These are phyloP conservation scores for Cheilosia pagana DNA, from an alignment of 2,888 invertebrate genomes.

Conservation along the genomic window DNA sequence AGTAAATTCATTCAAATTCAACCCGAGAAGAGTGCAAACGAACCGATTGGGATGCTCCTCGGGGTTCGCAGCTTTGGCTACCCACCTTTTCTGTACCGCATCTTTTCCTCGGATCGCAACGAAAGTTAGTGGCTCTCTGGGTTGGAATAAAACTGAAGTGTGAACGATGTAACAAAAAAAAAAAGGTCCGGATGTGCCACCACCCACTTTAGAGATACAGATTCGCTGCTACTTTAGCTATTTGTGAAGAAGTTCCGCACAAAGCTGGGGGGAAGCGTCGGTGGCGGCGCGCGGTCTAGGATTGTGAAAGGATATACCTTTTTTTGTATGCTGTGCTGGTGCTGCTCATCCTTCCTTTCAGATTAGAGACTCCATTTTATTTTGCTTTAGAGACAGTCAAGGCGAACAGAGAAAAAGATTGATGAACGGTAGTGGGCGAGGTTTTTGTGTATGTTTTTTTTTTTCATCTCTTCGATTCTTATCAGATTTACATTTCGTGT, in stretches of 20 bases:
- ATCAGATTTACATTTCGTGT: slow-evolving; percentile 72
- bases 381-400: slow-evolving; percentile 47
- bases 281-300: background rate
- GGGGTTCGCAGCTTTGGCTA: slow-evolving; percentile 32
- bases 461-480: slow-evolving; percentile 32
- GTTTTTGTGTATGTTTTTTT: slow-evolving; percentile 35
- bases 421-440: slow-evolving; percentile 53
- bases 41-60: slow-evolving; percentile 53
- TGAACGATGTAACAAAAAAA: slow-evolving; percentile 27
- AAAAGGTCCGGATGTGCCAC: slow-evolving; percentile 33
- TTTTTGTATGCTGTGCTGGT: slow-evolving; percentile 8
- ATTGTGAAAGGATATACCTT: slow-evolving; percentile 22
- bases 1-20: slow-evolving; percentile 63
- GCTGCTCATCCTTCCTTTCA: slow-evolving; percentile 37
- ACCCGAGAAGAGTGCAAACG: slow-evolving; percentile 43
- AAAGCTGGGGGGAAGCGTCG: background rate
- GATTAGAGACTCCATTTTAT: slow-evolving; percentile 59
- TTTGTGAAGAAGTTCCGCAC: slow-evolving; percentile 19
- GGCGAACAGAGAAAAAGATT: slow-evolving; percentile 35
- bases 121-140: slow-evolving; percentile 26
- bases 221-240: slow-evolving; percentile 17
- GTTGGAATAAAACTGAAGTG: slow-evolving; percentile 40
- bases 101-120: background rate
- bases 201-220: slow-evolving; percentile 26
- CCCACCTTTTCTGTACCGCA: slow-evolving; percentile 8